Evolutionary conservation across 1,140 invertebrate genomes (phyloP), one percentile per base, ranked within the genome.

Genomic region (Pseudomyrmex gracilis): DNA sequence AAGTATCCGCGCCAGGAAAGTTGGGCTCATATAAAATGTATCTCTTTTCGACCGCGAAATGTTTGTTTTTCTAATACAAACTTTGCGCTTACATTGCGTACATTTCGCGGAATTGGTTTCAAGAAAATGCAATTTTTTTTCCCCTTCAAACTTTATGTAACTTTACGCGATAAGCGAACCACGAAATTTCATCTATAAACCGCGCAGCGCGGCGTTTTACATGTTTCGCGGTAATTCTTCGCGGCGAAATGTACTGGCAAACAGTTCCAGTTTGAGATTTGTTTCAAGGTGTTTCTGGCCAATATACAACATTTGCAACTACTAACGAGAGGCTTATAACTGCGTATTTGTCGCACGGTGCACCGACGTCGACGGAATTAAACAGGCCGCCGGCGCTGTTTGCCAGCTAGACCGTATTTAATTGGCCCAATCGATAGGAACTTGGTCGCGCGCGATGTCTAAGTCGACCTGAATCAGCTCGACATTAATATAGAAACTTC

Each of bases 401-500:
- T 78, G 76, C 76, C 51, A 78, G 76, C 51, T 58, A 78, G 76
- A 78, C 64, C 76, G 76, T 78, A 78, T 70, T 78, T 78, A 78
- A 78, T 78, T 78, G 76, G 76, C 53, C 76, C 64, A 78, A 78
- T 78, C 76, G 76, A 78, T 78, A 70, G 76, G 43, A 70, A 78
- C 51, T 34, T 70, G 76, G 51, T 68, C 76, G 34, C 34, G 34
- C 34, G 34, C 51, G 76, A 78, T 68, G 64, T 78, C 76, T 78
- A 78, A 68, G 64, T 78, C 64, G 76, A 57, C 76, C 51, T 17
- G 77, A 82, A 83, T 58, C 70, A 43, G 49, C 71, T 53, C 78
- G 15, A 47, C 53, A 63, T 71, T 76, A 76, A 73, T 63, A 64
- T 83, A 67, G 85, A 85, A 34, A 87, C 70, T 73, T 68, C 60